These are phyloP conservation scores for Tyto alba DNA, from an alignment of 2,113 vertebrate genomes.

Conservation along the genomic window DNA sequence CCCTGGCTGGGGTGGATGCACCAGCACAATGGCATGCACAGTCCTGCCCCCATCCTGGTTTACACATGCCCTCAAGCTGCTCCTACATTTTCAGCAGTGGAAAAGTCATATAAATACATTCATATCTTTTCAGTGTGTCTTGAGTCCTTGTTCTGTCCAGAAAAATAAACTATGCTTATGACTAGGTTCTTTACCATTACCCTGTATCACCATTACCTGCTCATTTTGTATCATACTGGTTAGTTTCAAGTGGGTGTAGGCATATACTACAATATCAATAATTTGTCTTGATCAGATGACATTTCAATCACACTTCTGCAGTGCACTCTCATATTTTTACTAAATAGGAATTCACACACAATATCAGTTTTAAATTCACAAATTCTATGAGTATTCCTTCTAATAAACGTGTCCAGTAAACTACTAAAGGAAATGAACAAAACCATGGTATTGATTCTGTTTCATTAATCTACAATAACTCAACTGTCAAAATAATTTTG, in stretches of 20 bases:
- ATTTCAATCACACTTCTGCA: neutral
- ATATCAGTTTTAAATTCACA: neutral
- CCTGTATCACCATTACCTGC: neutral
- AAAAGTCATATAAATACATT: neutral
- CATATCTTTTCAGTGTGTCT: neutral
- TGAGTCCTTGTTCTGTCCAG: neutral
- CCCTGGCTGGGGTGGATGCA: neutral
- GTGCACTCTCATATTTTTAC: neutral
- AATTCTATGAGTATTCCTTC: neutral
- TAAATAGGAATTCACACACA: neutral
- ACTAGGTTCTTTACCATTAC: neutral
- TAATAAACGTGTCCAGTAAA: neutral
- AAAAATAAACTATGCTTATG: neutral
- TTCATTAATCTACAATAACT: neutral
- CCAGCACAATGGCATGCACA: neutral
- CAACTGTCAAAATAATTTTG: neutral
- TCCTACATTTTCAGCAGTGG: neutral
- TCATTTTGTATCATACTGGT: neutral
- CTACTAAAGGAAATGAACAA: neutral
- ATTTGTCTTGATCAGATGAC: neutral
- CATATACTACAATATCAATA: neutral
- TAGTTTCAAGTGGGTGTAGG: neutral
- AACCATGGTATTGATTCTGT: neutral
- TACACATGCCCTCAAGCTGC: neutral
- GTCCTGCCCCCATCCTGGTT: neutral